Percentiles rank a stretch among this genome's conserved stretches.
Evolutionary conservation across 92 coral and sea anemone species (phyloP).

Genomic region (Hydrozoanthus gracilis): DNA sequence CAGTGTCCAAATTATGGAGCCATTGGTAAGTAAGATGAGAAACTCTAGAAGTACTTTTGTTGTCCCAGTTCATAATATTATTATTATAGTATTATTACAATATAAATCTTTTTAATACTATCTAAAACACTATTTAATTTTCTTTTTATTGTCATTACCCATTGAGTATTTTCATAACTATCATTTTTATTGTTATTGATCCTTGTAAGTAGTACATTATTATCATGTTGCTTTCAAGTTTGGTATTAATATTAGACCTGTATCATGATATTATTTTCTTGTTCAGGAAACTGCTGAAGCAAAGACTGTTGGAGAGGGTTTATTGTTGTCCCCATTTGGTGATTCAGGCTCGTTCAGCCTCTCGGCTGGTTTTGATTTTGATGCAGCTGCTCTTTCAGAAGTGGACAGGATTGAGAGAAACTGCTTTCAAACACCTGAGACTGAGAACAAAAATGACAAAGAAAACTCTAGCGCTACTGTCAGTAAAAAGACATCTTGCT

Average conservation of each 20-base stretch:
- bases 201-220: too few relatives aligned
- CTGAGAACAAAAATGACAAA: background rate
- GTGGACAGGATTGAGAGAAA: conserved; percentile 87
- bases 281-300: background rate
- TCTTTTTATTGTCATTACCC: too few relatives aligned
- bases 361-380: conserved; percentile 97
- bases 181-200: too few relatives aligned
- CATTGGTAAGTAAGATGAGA: too few relatives aligned
- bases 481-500: background rate
- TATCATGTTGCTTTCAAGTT: background rate
- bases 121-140: too few relatives aligned
- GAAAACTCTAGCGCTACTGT: background rate
- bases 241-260: background rate
- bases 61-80: too few relatives aligned
- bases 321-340: background rate
- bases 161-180: too few relatives aligned
- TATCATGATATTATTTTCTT: background rate
- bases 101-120: too few relatives aligned
- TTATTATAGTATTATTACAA: too few relatives aligned
- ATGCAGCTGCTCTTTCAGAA: conserved; percentile 85
- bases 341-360: conserved; percentile 59
- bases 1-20: too few relatives aligned
- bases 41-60: too few relatives aligned
- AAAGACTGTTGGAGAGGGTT: background rate
- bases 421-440: conserved; percentile 30